Evolutionary conservation across 2,113 vertebrate species (phyloP), one percentile per base, ranked within the genome.

Genomic region (Melanerpes aurifrons): DNA sequence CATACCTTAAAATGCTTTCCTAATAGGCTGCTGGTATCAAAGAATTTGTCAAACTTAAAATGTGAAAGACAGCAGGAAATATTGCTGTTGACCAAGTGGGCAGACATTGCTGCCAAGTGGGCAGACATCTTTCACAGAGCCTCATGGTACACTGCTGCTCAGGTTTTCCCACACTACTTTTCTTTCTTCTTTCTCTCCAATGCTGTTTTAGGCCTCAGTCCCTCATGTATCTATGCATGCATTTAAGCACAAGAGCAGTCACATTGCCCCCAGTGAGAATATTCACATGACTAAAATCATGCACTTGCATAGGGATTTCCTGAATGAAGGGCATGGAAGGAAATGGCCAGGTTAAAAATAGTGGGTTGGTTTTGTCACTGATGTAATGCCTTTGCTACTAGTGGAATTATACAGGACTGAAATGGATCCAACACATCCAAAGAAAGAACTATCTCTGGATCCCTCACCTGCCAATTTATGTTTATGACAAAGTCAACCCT

Each of bases 391-490:
- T 68, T 35, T 94, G 91, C 61, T 74, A 81, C 82, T 78, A 91
- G 87, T 96, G 95, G 95, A 96, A 94, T 96, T 96, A 50, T 86
- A 91, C 94, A 91, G 87, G 66, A 26, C 85, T 95, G 93, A 94
- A 81, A 59, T 4, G 47, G n/a, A 18, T 89, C 87, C 94, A 88
- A 4, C 66, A 54, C 2, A 1, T 45, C 59, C 67, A 67, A 67
- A 85, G 35, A 89, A 70, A 70, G 80, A 48, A 20, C 26, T 64
- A 1, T 48, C 25, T 68, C 26, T 32, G 64, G 72, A 72, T 80
- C 61, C 50, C 72, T 93, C 93, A 94, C 91, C 87, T 96, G 89
- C 85, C 80, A 81, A 0, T 92, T 90, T 22, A 12, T 54, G 54
- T 61, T 92, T 43, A n/a, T 61, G 76, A 75, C 0, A 56, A 64